Evolutionary conservation across 1,140 invertebrate genomes (phyloP).

Genomic region (Heliconius congener): DNA sequence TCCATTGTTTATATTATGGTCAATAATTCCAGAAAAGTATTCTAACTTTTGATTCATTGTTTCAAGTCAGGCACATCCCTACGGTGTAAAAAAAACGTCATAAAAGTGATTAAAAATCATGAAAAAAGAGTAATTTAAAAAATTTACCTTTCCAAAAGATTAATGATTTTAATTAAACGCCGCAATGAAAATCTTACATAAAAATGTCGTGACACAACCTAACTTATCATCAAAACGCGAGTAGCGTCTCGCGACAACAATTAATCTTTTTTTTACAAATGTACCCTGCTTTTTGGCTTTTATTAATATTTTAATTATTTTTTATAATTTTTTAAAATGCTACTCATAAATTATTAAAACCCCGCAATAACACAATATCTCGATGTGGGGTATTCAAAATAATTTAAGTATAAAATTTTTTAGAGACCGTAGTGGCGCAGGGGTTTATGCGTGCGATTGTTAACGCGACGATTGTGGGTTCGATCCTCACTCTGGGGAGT

Average conservation of each 20-base stretch:
- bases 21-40: no score
- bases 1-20: no score
- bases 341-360: not conserved
- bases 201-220: conserved; percentile 11
- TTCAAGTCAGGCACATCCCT: not conserved
- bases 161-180: not conserved
- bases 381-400: no score
- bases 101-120: not conserved
- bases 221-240: conserved; percentile 2
- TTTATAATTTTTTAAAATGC: not conserved
- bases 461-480: no score
- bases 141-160: not conserved
- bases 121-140: not conserved
- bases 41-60: no score
- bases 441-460: no score
- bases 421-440: no score
- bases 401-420: no score
- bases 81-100: not conserved
- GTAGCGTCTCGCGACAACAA: not conserved
- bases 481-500: no score
- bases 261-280: not conserved
- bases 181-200: not conserved
- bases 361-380: no score
- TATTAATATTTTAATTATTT: not conserved
- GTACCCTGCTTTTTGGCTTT: not conserved